Evolutionary conservation across 37 sponge, comb jelly and placozoan species (phyloP).

Genomic region (Dysidea cf. avara): DNA sequence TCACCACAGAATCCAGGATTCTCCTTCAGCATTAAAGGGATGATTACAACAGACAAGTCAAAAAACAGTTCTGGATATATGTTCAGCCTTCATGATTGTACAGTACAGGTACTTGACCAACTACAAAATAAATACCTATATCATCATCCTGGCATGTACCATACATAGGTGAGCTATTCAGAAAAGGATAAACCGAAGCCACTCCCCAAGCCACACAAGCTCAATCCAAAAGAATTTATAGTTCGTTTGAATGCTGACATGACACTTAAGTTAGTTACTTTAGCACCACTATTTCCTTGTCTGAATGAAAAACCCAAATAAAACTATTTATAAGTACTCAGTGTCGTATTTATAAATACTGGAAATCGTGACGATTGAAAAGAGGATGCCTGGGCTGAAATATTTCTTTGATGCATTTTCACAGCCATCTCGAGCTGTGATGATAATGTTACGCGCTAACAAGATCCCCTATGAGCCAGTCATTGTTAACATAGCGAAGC

Average conservation of each 20-base stretch:
- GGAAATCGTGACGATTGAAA: background rate
- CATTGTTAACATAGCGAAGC: conserved; percentile 56
- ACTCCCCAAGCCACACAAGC: conserved; percentile 13
- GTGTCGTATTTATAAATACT: background rate
- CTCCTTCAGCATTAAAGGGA: conserved; percentile 62
- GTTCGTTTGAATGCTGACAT: background rate
- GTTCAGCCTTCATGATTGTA: background rate
- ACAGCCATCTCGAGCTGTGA: conserved; percentile 66
- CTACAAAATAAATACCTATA: background rate
- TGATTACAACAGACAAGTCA: conserved; percentile 51
- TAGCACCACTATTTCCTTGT: conserved; percentile 56
- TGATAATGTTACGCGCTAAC: conserved; percentile 60
- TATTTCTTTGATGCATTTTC: conserved; percentile 77
- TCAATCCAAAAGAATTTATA: conserved; percentile 27
- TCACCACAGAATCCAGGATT: conserved; percentile 48
- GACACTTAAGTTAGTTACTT: conserved; percentile 46
- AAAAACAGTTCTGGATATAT: background rate
- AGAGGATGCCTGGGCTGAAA: conserved; percentile 40
- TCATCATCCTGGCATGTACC: too few relatives aligned
- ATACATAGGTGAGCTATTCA: conserved; percentile 18
- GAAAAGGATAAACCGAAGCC: conserved; percentile 6
- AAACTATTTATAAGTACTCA: too few relatives aligned
- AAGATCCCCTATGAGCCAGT: conserved; percentile 39
- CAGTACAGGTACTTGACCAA: background rate
- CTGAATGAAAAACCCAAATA: conserved; percentile 44